Evolutionary conservation across 2,888 invertebrate genomes (phyloP).

Genomic region (Sarcophaga variegata): DNA sequence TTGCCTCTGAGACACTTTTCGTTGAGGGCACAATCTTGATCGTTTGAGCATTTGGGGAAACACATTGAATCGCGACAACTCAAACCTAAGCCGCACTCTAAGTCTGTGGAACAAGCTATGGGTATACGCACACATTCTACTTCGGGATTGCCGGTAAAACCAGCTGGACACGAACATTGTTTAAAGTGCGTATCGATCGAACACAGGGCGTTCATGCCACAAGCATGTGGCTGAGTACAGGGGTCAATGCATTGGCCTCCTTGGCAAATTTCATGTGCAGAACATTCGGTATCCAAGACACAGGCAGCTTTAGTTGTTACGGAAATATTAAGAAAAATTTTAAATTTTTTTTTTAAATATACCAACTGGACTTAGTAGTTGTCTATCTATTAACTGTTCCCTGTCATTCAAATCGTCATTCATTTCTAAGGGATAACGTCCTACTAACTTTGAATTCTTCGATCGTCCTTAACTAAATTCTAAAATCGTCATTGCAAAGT

Average conservation of each 20-base stretch:
- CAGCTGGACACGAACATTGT: constrained; percentile 91
- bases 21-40: constrained; percentile 93
- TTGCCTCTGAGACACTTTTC: constrained; percentile 92
- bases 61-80: constrained; percentile 92
- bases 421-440: too few species aligned
- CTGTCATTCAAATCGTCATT: too few species aligned
- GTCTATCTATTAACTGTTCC: too few species aligned
- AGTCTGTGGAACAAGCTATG: constrained; percentile 86
- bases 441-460: too few species aligned
- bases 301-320: constrained; percentile 86
- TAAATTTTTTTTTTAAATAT: too few species aligned
- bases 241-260: constrained; percentile 92
- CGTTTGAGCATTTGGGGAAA: constrained; percentile 87
- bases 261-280: constrained; percentile 89
- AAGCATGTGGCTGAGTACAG: constrained; percentile 88
- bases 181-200: constrained; percentile 87
- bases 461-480: too few species aligned
- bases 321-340: neutral
- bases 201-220: constrained; percentile 93
- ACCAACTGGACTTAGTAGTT: too few species aligned
- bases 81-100: constrained; percentile 88
- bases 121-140: constrained; percentile 94
- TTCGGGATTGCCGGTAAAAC: constrained; percentile 92
- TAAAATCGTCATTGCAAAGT: too few species aligned
- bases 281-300: constrained; percentile 90